Conservation (phyloP, 2,888 invertebrate species). For the Endomychus coccineus region DNA sequence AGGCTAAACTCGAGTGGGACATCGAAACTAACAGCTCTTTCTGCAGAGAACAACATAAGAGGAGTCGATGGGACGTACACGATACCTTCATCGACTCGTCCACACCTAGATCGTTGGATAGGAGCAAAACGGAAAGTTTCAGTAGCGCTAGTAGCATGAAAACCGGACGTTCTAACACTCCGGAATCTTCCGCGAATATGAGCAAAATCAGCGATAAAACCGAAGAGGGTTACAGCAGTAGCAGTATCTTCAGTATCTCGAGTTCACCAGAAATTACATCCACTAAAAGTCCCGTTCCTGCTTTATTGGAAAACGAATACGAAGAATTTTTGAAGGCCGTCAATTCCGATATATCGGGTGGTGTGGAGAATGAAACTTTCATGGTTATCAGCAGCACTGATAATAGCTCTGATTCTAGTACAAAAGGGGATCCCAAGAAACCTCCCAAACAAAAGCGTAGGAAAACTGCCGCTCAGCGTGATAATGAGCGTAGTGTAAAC, state of each 20-base stretch:
- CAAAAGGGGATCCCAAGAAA: too few relatives aligned
- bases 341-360: conserved; percentile 15
- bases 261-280: conserved; percentile 14
- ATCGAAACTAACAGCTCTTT: not conserved
- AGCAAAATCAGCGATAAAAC: too few relatives aligned
- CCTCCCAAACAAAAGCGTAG: too few relatives aligned
- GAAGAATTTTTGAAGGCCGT: conserved; percentile 55
- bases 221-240: too few relatives aligned
- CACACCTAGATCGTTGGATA: not conserved
- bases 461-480: too few relatives aligned
- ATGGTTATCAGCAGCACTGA: conserved; percentile 10
- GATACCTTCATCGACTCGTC: conserved; percentile 13
- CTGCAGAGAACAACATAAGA: conserved; percentile 1
- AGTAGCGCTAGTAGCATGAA: too few relatives aligned
- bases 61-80: conserved; percentile 12
- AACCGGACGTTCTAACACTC: too few relatives aligned
- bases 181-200: too few relatives aligned
- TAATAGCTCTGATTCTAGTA: not conserved
- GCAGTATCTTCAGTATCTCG: too few relatives aligned
- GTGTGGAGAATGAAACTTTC: not conserved
- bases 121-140: too few relatives aligned
- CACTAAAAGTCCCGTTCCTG: conserved; percentile 14
- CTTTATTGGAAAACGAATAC: conserved; percentile 44
- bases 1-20: conserved; percentile 6
- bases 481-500: too few relatives aligned